A percentile compares a stretch with the other conserved stretches of the same genome.
phyloP scores from a whole-genome alignment of 1,140 invertebrate species.

The Hyposmocoma kahamanoa region DNA sequence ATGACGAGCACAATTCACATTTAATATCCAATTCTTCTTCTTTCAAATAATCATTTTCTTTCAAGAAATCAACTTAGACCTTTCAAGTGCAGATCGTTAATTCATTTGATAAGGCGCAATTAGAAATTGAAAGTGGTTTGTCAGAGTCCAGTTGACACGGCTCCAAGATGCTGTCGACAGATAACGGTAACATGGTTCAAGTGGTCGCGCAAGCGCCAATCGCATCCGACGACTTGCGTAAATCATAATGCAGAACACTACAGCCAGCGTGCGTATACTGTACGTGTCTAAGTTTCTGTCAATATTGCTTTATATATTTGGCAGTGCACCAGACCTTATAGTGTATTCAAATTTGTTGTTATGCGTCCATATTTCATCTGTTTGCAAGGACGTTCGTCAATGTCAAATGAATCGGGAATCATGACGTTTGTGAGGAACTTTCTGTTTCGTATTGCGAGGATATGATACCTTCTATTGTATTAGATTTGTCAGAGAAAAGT shows the following conservation, averaged over 20 bases:
- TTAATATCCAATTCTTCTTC: too few species aligned
- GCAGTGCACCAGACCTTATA: conserved; percentile 13
- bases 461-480: conserved; percentile 45
- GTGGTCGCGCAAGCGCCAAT: conserved; percentile 30
- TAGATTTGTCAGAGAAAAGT: conserved; percentile 47
- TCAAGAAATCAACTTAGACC: too few species aligned
- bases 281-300: conserved; percentile 28
- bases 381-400: not conserved
- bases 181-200: conserved; percentile 58
- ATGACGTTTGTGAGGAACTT: too few species aligned
- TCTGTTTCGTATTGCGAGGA: too few species aligned
- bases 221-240: conserved; percentile 35
- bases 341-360: not conserved
- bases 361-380: too few species aligned
- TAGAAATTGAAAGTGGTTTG: conserved; percentile 48
- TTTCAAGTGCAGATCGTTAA: too few species aligned
- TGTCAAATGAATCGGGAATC: not conserved
- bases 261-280: conserved; percentile 14
- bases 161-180: conserved; percentile 61
- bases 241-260: conserved; percentile 27
- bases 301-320: conserved; percentile 36
- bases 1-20: too few species aligned
- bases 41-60: too few species aligned
- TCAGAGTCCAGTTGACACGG: conserved; percentile 46
- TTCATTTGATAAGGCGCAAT: not conserved